Conservation (phyloP, 2,888 invertebrate species). For the Iphiclides podalirius region DNA sequence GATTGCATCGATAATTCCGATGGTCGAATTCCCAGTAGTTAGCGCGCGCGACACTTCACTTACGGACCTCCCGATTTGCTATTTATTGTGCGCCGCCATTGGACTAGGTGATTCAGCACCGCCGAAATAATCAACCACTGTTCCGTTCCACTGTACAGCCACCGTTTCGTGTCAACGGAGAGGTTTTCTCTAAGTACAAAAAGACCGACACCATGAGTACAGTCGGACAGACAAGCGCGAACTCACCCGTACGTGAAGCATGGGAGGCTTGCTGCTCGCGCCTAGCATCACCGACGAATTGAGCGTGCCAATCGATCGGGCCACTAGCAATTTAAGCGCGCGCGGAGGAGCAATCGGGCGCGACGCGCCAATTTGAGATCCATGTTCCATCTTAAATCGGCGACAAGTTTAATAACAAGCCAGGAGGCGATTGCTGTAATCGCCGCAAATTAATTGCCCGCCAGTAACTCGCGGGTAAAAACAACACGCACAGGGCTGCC, state of each 20-base stretch:
- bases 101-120: constrained; percentile 60
- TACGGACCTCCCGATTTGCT: constrained; percentile 48
- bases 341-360: constrained; percentile 61
- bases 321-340: constrained; percentile 62
- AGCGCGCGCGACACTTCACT: constrained; percentile 56
- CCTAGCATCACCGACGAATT: constrained; percentile 60
- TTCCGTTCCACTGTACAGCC: constrained; percentile 45
- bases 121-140: constrained; percentile 49
- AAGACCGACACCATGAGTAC: no score
- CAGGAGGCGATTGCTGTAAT: constrained; percentile 68
- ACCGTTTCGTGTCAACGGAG: no score
- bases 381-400: constrained; percentile 75
- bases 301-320: constrained; percentile 55
- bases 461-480: constrained; percentile 58
- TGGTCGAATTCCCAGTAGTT: constrained; percentile 65
- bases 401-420: constrained; percentile 76
- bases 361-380: constrained; percentile 67
- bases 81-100: constrained; percentile 46
- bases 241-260: constrained; percentile 62
- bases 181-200: not conserved
- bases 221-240: constrained; percentile 3
- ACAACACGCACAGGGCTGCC: no score
- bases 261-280: constrained; percentile 47
- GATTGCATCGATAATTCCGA: no score
- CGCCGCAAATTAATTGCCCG: constrained; percentile 68